phyloP scores from a whole-genome alignment of 2,113 vertebrate species.

The Craseonycteris thonglongyai region DNA sequence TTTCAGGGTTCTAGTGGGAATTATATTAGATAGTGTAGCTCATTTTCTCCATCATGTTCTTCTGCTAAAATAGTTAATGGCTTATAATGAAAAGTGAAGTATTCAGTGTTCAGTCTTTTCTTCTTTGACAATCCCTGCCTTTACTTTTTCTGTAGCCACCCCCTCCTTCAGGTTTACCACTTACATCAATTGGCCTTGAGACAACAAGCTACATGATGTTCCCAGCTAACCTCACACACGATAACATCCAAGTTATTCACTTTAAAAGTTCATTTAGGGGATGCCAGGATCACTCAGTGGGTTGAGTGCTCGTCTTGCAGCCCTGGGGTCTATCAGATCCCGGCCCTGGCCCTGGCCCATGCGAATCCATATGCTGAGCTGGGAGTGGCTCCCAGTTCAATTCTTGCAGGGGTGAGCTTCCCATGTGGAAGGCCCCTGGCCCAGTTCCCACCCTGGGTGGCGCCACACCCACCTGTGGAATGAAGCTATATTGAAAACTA shows the following conservation, averaged over 20 bases:
- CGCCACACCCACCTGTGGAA: no score
- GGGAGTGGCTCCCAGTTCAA: no score
- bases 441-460: no score
- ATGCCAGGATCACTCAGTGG: no score
- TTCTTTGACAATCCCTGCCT: neutral
- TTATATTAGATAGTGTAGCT: neutral
- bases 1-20: neutral
- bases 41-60: neutral
- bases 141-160: neutral
- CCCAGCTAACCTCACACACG: neutral
- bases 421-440: no score
- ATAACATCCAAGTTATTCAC: neutral
- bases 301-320: no score
- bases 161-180: rapidly evolving
- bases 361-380: no score
- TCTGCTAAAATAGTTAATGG: neutral
- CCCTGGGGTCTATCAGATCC: no score
- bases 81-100: neutral
- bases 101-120: neutral
- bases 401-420: no score
- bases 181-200: neutral
- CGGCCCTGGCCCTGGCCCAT: no score
- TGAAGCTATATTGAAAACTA: no score
- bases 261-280: neutral
- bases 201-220: neutral